Conservation (phyloP, 1,140 invertebrate genomes). For the Plectus sambesii region DNA sequence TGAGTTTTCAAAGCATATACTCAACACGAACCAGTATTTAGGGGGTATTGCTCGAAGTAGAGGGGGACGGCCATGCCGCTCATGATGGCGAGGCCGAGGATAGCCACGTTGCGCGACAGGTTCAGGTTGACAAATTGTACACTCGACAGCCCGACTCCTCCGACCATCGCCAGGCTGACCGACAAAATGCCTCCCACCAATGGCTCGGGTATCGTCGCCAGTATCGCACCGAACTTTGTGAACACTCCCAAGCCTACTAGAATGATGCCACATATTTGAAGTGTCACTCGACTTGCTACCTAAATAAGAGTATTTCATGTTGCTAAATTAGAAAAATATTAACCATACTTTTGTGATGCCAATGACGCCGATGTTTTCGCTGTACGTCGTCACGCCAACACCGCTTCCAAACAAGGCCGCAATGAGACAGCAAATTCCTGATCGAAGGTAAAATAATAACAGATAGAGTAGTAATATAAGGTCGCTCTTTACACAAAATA, state of each 20-base stretch:
- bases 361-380: conserved; percentile 44
- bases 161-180: conserved; percentile 48
- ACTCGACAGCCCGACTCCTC: conserved; percentile 43
- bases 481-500: conserved; percentile 27
- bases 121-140: conserved; percentile 46
- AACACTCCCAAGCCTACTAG: conserved; percentile 15
- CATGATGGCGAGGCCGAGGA: conserved; percentile 48
- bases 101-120: conserved; percentile 47
- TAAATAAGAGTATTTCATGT: conserved; percentile 3
- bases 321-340: neutral
- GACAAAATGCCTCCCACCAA: conserved; percentile 42
- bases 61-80: conserved; percentile 47
- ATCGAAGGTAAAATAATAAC: neutral
- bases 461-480: neutral
- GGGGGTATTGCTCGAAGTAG: conserved; percentile 26
- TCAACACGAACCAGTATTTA: conserved; percentile 13
- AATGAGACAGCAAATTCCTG: conserved; percentile 13
- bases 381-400: conserved; percentile 33
- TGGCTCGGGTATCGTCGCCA: conserved; percentile 43
- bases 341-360: conserved; percentile 30
- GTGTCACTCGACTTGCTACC: conserved; percentile 34
- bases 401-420: conserved; percentile 19
- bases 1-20: too few relatives aligned
- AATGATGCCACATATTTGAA: conserved; percentile 38
- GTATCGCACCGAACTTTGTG: conserved; percentile 38